Evolutionary conservation across 2,888 invertebrate genomes (phyloP), one percentile per base, ranked within the genome.

Genomic region (Tyria jacobaeae): DNA sequence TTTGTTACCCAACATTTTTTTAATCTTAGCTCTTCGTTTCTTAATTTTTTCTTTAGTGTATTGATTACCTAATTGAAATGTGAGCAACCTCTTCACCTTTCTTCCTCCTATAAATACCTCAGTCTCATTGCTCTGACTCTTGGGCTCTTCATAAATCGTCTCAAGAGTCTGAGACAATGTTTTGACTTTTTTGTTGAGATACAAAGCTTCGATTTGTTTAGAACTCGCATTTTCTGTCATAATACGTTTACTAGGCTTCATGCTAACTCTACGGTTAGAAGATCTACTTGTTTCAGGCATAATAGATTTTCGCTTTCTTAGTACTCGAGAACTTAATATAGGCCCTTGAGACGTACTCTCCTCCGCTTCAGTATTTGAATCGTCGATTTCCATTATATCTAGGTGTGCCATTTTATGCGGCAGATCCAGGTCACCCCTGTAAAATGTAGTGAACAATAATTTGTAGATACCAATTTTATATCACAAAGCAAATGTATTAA

Each of bases 91-190:
- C 83, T 94, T 95, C 2, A 95, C 89, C 83, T 95, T 95, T 58
- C 94, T 91, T 1, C 90, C 91, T 49, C 95, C 94, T 75, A 95
- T 94, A 6, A 88, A 82, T n/a, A 86, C 83, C 53, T 89, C 84
- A 35, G 89, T 83, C 54, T 92, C 91, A 69, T 82, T 87, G 64
- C 76, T 88, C 51, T 85, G 89, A 66, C 89, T 87, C 75, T 93
- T 94, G n/a, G 94, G 94, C 71, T 95, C 95, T 86, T 96, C 96
- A 78, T 94, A 95, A 78, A 95, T 96, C 2, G 95, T 96, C 85
- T 96, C 96, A 74, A 96, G 87, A 62, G 92, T 94, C 75, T 94
- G 94, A 55, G 94, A 89, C 44, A 89, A 70, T 50, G 89, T 88
- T 77, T 94, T 95, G 0, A 95, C 86, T 78, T 88, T 94, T 80